These are phyloP conservation scores for Taphrorychus bicolor DNA, from an alignment of 2,888 invertebrate species.

Conservation along the genomic window DNA sequence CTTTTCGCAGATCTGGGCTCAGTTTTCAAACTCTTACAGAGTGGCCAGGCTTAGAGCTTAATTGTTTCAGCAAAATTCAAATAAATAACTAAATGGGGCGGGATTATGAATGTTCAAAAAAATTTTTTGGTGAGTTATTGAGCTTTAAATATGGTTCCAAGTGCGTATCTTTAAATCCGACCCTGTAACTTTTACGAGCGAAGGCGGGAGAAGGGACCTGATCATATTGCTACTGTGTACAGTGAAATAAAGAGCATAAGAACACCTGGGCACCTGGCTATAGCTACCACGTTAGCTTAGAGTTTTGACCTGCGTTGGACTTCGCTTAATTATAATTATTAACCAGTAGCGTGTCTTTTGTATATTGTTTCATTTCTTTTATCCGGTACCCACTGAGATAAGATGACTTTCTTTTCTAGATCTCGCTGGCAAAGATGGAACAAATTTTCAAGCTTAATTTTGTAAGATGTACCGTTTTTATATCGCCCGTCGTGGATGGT, in stretches of 20 bases:
- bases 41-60: background rate
- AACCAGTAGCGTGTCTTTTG: constrained; percentile 55
- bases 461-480: constrained; percentile 2
- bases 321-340: constrained; percentile 59
- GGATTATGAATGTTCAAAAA: too few relatives aligned
- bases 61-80: background rate
- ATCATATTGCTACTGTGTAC: constrained; percentile 54
- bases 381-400: background rate
- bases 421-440: background rate
- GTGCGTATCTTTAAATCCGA: constrained; percentile 9
- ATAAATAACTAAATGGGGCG: too few relatives aligned
- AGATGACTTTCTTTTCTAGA: constrained; percentile 3
- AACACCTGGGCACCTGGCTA: constrained; percentile 58
- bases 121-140: too few relatives aligned
- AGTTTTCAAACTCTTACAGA: too few relatives aligned
- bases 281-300: constrained; percentile 40
- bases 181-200: constrained; percentile 40
- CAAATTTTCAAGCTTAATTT: constrained; percentile 3
- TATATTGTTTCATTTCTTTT: constrained; percentile 13
- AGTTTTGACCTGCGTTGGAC: constrained; percentile 55
- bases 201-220: constrained; percentile 44
- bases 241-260: constrained; percentile 45
- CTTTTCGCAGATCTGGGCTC: constrained; percentile 19
- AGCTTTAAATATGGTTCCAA: background rate
- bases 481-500: background rate